Evolutionary conservation across 2,113 vertebrate species (phyloP).

Genomic region (Glaucidium brasilianum): DNA sequence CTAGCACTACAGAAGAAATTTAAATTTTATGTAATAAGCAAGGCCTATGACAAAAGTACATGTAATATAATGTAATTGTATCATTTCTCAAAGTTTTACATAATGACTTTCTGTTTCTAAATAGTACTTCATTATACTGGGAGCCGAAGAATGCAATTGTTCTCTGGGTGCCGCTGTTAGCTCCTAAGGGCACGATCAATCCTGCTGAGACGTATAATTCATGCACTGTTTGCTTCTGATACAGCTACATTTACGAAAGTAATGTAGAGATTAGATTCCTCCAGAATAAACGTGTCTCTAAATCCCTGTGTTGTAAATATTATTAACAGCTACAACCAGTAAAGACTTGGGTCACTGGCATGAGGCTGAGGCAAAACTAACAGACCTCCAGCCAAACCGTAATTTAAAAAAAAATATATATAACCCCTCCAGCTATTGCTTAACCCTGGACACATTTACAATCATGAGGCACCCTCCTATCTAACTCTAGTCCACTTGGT

Average conservation of each 20-base stretch:
- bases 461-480: neutral
- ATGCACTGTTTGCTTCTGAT: constrained; percentile 38
- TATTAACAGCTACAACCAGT: neutral
- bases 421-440: neutral
- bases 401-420: neutral
- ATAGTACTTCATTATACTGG: constrained; percentile 39
- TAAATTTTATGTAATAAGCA: constrained; percentile 26
- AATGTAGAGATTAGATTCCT: constrained; percentile 38
- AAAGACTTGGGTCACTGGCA: neutral
- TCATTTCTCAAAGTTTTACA: constrained; percentile 57
- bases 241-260: constrained; percentile 18
- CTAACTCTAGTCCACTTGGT: neutral
- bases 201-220: constrained; percentile 13
- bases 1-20: neutral
- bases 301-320: neutral
- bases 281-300: constrained; percentile 36
- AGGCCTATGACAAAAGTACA: constrained; percentile 8
- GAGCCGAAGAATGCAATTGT: constrained; percentile 31
- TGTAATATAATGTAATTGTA: constrained; percentile 37
- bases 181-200: constrained; percentile 36
- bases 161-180: constrained; percentile 51
- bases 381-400: neutral
- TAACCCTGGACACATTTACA: neutral
- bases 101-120: constrained; percentile 46
- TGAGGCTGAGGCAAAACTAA: neutral